Evolutionary conservation across 2,113 vertebrate species (phyloP), one percentile per base, ranked within the genome.

Genomic region (Neodontobutis hainanensis): DNA sequence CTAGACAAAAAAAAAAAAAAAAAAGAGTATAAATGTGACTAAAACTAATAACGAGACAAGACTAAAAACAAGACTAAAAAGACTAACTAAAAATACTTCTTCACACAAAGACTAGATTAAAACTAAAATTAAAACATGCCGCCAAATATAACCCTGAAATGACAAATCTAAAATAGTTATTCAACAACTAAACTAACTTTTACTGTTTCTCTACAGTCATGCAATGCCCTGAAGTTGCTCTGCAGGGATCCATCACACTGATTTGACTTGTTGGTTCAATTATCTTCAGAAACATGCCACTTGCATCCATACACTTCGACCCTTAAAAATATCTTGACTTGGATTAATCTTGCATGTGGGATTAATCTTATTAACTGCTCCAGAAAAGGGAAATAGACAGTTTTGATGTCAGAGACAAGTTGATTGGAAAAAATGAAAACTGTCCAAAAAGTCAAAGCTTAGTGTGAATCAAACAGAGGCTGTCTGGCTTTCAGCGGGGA

Each of bases 201-300:
- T 50, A 7, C 49, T 49, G 57, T 62, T 36, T 44, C 4, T 16
- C 15, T 10, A 65, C 65, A n/a, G 52, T 0, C 45, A 32, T 3
- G 55, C 32, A 50, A 50, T 65, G 49, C 55, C 65, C 71, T 78
- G 67, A 60, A 59, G 3, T 4, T 0, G 10, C 71, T 75, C 75
- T 19, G 68, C 15, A 3, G 71, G 82, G 68, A 64, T 66, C 65
- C 72, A 35, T 49, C 63, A 12, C 46, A 36, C 59, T 62, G 59
- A 40, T 46, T 34, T 11, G 38, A 61, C 56, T 56, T 63, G 67
- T 68, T 35, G 64, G 47, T 57, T 5, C 6, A 34, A 76, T 73
- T 52, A 82, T 48, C 45, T 34, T 10, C 49, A 57, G 5, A 55
- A 61, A 77, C 11, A 67, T 62, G 36, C 52, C 57, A 50, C 62